Percentiles rank a stretch among this genome's conserved stretches.
Conservation (phyloP, 2,113 vertebrate genomes). For the Plecotus auritus region DNA sequence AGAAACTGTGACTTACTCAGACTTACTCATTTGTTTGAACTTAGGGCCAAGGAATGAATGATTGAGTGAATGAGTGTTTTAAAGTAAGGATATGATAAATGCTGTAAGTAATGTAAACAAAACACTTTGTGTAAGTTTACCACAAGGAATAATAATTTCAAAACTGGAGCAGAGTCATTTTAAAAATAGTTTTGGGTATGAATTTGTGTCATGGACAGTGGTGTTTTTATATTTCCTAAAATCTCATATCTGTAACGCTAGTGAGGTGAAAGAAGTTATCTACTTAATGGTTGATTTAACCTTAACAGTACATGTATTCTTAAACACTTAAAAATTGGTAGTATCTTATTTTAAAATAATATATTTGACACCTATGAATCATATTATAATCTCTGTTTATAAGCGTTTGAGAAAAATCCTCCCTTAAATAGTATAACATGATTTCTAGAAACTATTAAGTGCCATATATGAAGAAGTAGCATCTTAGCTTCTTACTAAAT, state of each 20-base stretch:
- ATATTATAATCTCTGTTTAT: not conserved
- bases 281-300: not conserved
- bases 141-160: not conserved
- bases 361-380: not conserved
- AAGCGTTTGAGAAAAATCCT: not conserved
- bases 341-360: slow-evolving; percentile 10
- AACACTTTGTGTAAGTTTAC: not conserved
- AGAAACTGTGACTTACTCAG: not conserved
- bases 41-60: not conserved
- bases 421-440: not conserved
- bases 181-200: not conserved
- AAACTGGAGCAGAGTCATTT: slow-evolving; percentile 14
- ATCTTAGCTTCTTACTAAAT: not conserved
- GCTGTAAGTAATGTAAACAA: not conserved
- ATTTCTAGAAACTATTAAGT: not conserved
- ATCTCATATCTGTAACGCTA: not conserved
- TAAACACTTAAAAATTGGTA: slow-evolving; percentile 5
- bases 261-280: not conserved
- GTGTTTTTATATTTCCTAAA: not conserved
- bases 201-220: not conserved
- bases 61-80: not conserved
- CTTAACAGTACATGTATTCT: not conserved
- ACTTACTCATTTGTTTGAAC: not conserved
- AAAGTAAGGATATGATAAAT: not conserved
- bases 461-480: not conserved